Evolutionary conservation across 2,113 vertebrate species (phyloP).

Genomic region (Glaucidium brasilianum): DNA sequence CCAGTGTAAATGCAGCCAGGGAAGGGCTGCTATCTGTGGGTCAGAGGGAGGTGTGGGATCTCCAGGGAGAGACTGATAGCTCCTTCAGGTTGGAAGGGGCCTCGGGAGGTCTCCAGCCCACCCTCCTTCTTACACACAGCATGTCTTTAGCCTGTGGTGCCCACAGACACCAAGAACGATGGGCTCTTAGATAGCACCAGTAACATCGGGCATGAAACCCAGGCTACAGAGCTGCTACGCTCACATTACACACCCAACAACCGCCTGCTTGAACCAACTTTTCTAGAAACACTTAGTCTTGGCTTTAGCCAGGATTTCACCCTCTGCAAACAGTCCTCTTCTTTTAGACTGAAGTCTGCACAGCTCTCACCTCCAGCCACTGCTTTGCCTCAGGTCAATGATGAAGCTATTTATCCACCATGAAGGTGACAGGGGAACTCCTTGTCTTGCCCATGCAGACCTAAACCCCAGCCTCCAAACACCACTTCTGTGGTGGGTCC

Average conservation of each 20-base stretch:
- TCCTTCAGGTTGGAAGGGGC: neutral
- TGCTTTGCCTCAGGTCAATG: rapidly evolving
- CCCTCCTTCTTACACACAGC: neutral
- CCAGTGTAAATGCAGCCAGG: rapidly evolving
- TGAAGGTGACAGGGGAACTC: rapidly evolving
- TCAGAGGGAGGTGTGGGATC: neutral
- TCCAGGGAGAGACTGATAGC: rapidly evolving
- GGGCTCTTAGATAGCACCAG: too few relatives aligned
- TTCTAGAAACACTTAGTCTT: neutral
- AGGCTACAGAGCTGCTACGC: neutral
- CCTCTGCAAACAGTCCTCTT: neutral
- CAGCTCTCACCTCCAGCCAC: neutral
- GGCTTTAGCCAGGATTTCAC: neutral
- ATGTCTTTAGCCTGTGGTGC: neutral
- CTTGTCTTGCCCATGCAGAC: neutral
- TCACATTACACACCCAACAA: neutral
- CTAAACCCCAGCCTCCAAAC: neutral
- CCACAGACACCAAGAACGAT: too few relatives aligned
- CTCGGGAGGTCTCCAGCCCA: neutral
- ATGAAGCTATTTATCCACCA: neutral
- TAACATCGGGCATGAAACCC: neutral
- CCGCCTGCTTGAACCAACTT: neutral
- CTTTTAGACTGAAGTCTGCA: neutral
- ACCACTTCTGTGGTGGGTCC: neutral
- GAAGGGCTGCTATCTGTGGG: neutral